Evolutionary conservation across 2,797 vertebrate species (phyloP), one percentile per base, ranked within the genome.

Genomic region (Enteromius anoplus): DNA sequence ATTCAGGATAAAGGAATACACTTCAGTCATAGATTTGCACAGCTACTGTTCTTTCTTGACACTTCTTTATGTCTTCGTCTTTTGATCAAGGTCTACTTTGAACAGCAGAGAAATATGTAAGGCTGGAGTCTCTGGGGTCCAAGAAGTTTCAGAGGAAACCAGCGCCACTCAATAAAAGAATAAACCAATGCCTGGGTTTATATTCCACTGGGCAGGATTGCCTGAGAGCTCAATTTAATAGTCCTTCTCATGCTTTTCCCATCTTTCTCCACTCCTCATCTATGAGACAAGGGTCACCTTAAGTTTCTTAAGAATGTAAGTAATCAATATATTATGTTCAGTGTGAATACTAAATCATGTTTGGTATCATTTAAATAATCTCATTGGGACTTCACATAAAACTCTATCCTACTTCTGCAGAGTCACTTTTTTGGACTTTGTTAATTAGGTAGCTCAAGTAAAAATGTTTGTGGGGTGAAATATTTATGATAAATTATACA

Each of bases 31-130:
- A 73, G 26, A 49, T 64, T 12, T 81, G n/a, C 58, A 51, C 42
- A 64, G 29, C 15, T 49, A 14, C 15, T 49, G 21, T 21, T 37
- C 21, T 62, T 72, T 65, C 32, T 26, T 53, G 21, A 26, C 42
- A 37, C 17, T 66, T 69, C 34, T n/a, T 12, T 68, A 9, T 40
- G 5, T 53, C 21, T 55, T 34, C 15, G 23, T 40, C 47, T 68
- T 66, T 68, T 79, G 77, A 79, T 79, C 19, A 68, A 21, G 5
- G 32, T 17, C 29, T 53, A 10, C 14, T 68, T 68, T 53, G 21
- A 79, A 69, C 32, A 53, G 47, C 6, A 2, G 29, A 29, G 3
- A 17, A 78, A 26, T 32, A 72, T 49, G 14, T 64, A 70, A 45
- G 37, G 12, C 51, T 75, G 51, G 0, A 40, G 29, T 40, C 51